These are phyloP conservation scores for Serranus cabrilla DNA, from an alignment of 2,797 vertebrate species.

Conservation along the genomic window DNA sequence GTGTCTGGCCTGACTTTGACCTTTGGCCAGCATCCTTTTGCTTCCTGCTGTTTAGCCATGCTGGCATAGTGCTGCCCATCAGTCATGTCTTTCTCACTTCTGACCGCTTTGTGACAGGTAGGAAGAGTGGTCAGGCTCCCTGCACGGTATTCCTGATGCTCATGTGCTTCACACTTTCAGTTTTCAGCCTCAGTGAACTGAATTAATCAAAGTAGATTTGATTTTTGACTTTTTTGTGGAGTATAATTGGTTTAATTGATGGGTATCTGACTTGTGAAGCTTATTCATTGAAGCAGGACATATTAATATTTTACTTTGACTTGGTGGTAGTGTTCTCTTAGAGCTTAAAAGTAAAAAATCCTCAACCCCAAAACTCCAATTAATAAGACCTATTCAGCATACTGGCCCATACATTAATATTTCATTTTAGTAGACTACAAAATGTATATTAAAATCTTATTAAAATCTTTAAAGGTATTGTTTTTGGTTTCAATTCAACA, in stretches of 20 bases:
- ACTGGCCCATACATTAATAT: neutral
- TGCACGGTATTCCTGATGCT: neutral
- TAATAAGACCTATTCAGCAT: neutral
- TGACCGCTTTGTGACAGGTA: conserved; percentile 47
- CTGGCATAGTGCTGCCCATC: conserved; percentile 42
- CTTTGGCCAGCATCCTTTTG: conserved; percentile 35
- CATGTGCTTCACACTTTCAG: neutral
- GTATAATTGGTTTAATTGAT: conserved; percentile 22
- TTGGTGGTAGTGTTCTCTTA: neutral
- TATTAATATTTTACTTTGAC: conserved; percentile 1
- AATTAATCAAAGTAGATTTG: conserved; percentile 24
- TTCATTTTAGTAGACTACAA: conserved; percentile 1
- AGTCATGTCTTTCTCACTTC: conserved; percentile 39
- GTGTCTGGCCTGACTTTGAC: conserved; percentile 62
- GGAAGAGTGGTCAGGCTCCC: conserved; percentile 19
- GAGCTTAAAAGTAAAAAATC: conserved; percentile 1
- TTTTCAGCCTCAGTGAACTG: conserved; percentile 25
- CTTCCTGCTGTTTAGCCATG: conserved; percentile 49
- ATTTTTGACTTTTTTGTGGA: conserved; percentile 12
- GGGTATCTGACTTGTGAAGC: conserved; percentile 11
- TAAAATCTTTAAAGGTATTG: neutral
- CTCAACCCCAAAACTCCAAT: neutral
- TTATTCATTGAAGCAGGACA: conserved; percentile 2
- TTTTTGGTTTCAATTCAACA: conserved; percentile 1
- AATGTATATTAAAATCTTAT: neutral